These are phyloP conservation scores for Drepanosiphum platanoidis DNA, from an alignment of 2,888 invertebrate genomes.

Conservation along the genomic window DNA sequence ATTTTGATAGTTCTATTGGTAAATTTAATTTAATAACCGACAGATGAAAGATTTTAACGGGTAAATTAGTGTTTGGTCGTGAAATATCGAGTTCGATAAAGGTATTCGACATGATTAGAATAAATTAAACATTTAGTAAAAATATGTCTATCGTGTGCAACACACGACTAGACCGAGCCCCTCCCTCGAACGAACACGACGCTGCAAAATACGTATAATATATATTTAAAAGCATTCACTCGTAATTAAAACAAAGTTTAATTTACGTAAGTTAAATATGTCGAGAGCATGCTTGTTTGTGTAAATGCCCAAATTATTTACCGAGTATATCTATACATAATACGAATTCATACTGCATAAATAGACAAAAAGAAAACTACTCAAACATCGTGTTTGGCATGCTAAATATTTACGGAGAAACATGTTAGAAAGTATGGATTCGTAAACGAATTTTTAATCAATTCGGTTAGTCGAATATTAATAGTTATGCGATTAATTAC, in stretches of 20 bases:
- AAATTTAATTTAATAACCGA: not conserved
- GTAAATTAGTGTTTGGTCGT: too few species aligned
- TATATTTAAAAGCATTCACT: constrained; percentile 11
- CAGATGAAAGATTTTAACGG: too few species aligned
- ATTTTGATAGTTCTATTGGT: not conserved
- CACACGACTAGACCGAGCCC: not conserved
- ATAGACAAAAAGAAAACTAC: not conserved
- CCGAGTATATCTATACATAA: not conserved
- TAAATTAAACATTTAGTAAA: not conserved
- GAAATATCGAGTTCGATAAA: too few species aligned
- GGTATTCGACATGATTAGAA: too few species aligned
- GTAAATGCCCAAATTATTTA: constrained; percentile 11
- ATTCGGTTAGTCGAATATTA: constrained; percentile 11
- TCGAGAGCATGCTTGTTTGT: not conserved
- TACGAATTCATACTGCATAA: not conserved
- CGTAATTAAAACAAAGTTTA: not conserved
- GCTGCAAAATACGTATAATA: not conserved
- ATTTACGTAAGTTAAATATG: not conserved
- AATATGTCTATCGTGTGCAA: not conserved
- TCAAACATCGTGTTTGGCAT: constrained; percentile 31
- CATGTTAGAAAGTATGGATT: constrained; percentile 13
- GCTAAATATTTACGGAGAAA: constrained; percentile 29
- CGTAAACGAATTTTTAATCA: not conserved
- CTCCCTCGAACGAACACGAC: not conserved
- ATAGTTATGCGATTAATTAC: constrained; percentile 15